These are phyloP conservation scores for Chiroxiphia lanceolata DNA, from an alignment of 2,797 vertebrate genomes.

Conservation along the genomic window DNA sequence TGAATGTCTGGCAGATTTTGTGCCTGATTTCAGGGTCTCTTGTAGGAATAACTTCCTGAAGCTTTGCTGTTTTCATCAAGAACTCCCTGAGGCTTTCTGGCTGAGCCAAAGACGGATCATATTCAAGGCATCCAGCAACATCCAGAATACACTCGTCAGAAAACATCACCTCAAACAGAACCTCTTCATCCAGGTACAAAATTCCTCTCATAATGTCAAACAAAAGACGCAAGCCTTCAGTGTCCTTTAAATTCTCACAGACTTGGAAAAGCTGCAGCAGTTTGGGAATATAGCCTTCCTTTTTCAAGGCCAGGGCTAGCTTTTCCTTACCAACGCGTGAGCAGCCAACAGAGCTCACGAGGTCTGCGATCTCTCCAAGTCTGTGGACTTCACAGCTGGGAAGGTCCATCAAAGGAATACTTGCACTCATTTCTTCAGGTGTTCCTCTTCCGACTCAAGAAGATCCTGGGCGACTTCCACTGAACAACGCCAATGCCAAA, in stretches of 20 bases:
- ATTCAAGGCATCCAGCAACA: constrained; percentile 96
- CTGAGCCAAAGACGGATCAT: constrained; percentile 92
- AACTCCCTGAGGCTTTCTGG: constrained; percentile 93
- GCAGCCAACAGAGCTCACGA: constrained; percentile 92
- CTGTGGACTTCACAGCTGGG: constrained; percentile 88
- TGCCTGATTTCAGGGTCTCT: constrained; percentile 94
- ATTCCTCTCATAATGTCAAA: constrained; percentile 95
- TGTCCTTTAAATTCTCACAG: constrained; percentile 91
- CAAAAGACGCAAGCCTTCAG: constrained; percentile 92
- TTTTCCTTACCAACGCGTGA: constrained; percentile 90
- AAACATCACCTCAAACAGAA: constrained; percentile 97
- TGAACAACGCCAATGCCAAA: constrained; percentile 64
- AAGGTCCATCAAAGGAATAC: constrained; percentile 86
- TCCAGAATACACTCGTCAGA: constrained; percentile 98
- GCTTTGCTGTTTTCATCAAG: constrained; percentile 94
- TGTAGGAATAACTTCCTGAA: constrained; percentile 96
- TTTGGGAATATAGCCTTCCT: constrained; percentile 94
- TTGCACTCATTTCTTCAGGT: constrained; percentile 93
- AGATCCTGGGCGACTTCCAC: constrained; percentile 92
- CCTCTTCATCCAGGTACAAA: constrained; percentile 95
- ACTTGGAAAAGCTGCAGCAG: constrained; percentile 92
- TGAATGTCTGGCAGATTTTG: constrained; percentile 95
- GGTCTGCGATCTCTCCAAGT: constrained; percentile 93
- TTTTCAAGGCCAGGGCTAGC: constrained; percentile 91
- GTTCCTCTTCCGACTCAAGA: constrained; percentile 93